Evolutionary conservation across 1,140 invertebrate species (phyloP).

Genomic region (Lineus longissimus): DNA sequence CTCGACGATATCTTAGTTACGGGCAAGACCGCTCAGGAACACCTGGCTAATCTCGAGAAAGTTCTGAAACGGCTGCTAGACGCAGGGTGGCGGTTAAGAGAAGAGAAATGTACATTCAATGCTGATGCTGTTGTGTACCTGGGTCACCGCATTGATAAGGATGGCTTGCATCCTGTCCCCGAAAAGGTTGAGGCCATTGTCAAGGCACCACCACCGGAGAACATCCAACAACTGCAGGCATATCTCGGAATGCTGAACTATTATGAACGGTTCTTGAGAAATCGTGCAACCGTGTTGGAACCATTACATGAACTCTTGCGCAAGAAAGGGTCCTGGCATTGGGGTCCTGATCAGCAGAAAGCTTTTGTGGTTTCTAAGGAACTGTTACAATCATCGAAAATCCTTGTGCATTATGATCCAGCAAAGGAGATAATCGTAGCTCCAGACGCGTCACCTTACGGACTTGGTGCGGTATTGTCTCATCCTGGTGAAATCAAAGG

Average conservation of each 20-base stretch:
- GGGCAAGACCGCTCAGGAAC: constrained; percentile 13
- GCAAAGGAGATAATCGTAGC: no score
- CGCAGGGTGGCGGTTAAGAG: constrained; percentile 50
- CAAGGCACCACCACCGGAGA: no score
- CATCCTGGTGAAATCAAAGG: constrained; percentile 44
- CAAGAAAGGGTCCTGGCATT: constrained; percentile 18
- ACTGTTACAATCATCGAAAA: no score
- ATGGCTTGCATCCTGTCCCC: no score
- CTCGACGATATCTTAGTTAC: constrained; percentile 28
- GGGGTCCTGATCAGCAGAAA: no score
- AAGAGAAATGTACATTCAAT: constrained; percentile 40
- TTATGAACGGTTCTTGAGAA: no score
- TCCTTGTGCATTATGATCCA: no score
- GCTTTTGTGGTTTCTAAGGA: no score
- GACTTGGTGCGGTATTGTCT: constrained; percentile 54
- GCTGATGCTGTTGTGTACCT: neutral
- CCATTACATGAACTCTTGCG: constrained; percentile 23
- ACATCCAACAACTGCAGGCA: no score
- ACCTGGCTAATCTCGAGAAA: constrained; percentile 15
- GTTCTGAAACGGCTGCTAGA: constrained; percentile 15
- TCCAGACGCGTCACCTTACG: no score
- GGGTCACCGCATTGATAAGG: neutral
- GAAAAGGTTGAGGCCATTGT: neutral
- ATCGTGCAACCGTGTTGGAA: no score
- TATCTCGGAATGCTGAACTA: no score